Base-by-base conservation (phyloP, 2,113 vertebrate genomes). In the Okapia johnstoni region DNA sequence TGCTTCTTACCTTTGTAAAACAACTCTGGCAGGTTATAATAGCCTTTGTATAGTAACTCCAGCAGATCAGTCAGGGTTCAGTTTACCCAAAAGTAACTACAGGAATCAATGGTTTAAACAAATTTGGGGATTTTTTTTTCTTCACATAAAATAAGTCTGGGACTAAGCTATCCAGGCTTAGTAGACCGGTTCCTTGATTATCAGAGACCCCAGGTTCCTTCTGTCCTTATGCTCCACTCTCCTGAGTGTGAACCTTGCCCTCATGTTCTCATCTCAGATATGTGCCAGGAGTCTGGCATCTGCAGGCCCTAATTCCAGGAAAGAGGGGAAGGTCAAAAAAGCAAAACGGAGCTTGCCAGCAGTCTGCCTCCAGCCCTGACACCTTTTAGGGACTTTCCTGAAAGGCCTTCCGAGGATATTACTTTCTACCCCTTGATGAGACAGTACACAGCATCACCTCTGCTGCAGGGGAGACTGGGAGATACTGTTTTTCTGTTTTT, bases 41-140 rank as follows among this genome's bases (percentile, higher is more conserved):
- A 43, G 15, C 21, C 12, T 73, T 73, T 43, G 36, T 73, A 73
- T 73, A 11, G 28, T 77, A 77, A 77, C 73, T 77, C 7, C 12
- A 46, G 40, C 73, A 77, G 33, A 86, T 84, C 15, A 33, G 26
- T 33, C 40, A 81, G 54, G 60, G 43, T 91, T 88, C 84, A 10
- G 23, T 43, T 89, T 19, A n/a, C 23, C 21, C n/a, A 10, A 36
- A 96, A 89, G 40, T 89, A 92, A 54, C 25, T 43, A 40, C 13
- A 30, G 58, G 58, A 84, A 61, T 81, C 46, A 90, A 16, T 90
- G 77, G 28, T 17, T 54, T 70, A 90, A 85, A 85, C 63, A 57
- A 61, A 90, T 90, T 79, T 93, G 46, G 26, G 33, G 26, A 19
- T 77, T 97, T 28, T 96, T 96, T 97, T 96, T 87, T 61, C 30